These are phyloP conservation scores for Ephialtes manifestator DNA, from an alignment of 2,888 invertebrate genomes.

Conservation along the genomic window DNA sequence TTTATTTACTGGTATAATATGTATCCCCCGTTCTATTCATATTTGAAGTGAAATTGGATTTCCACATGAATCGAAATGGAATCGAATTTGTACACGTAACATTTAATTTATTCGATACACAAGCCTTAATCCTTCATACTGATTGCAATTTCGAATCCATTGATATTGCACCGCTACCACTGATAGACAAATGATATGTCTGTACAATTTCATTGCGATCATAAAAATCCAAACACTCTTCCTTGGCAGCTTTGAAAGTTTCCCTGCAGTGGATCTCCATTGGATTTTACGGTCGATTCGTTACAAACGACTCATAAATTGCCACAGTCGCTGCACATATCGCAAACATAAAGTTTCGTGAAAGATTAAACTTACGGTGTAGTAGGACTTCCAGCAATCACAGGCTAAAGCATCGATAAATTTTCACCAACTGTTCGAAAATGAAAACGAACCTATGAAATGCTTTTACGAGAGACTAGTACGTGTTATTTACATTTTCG, in stretches of 20 bases:
- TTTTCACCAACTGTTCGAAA: background rate
- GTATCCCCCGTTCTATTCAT: slow-evolving; percentile 22
- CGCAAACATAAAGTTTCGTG: background rate
- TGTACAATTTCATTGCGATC: background rate
- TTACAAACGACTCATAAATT: background rate
- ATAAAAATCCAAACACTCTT: background rate
- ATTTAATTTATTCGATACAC: background rate
- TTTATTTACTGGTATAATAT: slow-evolving; percentile 25
- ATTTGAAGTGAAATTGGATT: slow-evolving; percentile 32
- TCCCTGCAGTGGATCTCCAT: background rate
- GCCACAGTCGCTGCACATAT: background rate
- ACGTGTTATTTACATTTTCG: background rate
- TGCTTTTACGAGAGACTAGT: background rate
- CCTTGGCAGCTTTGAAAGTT: background rate
- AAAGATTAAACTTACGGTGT: background rate
- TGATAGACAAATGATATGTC: background rate
- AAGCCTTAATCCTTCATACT: background rate
- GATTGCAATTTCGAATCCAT: background rate
- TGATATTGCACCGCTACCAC: background rate
- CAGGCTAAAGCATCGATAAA: background rate
- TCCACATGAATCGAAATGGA: background rate
- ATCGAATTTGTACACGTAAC: background rate
- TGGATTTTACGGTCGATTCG: background rate
- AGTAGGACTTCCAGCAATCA: background rate
- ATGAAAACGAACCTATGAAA: too few species aligned